Evolutionary conservation across 2,888 invertebrate species (phyloP).

Genomic region (Poecilobothrus nobilitatus): DNA sequence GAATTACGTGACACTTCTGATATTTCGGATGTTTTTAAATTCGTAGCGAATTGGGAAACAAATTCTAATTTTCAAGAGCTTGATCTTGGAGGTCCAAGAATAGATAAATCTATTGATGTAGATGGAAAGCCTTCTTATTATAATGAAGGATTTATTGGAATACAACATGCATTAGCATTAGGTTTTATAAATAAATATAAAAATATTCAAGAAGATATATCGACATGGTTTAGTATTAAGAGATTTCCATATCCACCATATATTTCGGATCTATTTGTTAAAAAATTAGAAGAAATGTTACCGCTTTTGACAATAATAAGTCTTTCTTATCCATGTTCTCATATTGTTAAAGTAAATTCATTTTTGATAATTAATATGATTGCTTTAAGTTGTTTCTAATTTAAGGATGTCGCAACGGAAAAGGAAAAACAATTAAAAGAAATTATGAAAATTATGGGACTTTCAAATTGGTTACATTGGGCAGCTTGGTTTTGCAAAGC

Average conservation of each 20-base stretch:
- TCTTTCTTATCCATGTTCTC: slow-evolving; percentile 67
- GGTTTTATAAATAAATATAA: slow-evolving; percentile 33
- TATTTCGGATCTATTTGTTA: slow-evolving; percentile 54
- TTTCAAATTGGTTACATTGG: slow-evolving; percentile 72
- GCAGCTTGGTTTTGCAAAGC: slow-evolving; percentile 71
- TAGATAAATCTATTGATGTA: slow-evolving; percentile 41
- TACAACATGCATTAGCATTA: slow-evolving; percentile 53
- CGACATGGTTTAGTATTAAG: slow-evolving; percentile 28
- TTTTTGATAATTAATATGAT: not conserved
- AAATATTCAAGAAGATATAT: not conserved
- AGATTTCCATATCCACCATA: slow-evolving; percentile 63
- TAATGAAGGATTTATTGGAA: slow-evolving; percentile 56
- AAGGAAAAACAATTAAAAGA: slow-evolving; percentile 45
- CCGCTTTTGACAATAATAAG: slow-evolving; percentile 68
- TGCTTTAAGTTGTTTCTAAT: not conserved
- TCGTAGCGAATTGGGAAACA: not conserved
- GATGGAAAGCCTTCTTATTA: slow-evolving; percentile 44
- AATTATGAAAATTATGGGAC: slow-evolving; percentile 79
- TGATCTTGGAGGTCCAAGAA: not conserved
- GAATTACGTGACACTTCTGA: slow-evolving; percentile 46
- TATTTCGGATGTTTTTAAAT: slow-evolving; percentile 45
- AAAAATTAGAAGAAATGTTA: slow-evolving; percentile 53
- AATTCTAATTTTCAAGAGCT: slow-evolving; percentile 27
- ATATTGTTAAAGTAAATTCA: slow-evolving; percentile 52
- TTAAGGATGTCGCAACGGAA: slow-evolving; percentile 31